Conservation (phyloP, 2,113 vertebrate species). For the Percopsis transmontana region DNA sequence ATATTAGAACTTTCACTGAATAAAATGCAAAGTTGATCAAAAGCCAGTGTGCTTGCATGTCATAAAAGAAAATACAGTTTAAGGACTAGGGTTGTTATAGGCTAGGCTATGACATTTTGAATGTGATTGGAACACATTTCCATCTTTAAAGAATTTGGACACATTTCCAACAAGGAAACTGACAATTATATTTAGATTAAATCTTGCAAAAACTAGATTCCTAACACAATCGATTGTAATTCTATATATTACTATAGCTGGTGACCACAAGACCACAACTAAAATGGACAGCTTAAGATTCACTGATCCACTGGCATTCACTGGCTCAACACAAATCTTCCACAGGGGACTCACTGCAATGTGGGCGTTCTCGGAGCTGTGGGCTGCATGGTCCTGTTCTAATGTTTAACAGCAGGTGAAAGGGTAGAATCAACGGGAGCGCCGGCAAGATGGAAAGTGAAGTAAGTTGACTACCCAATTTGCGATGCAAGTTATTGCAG, state of each 20-base stretch:
- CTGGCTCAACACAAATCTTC: constrained; percentile 52
- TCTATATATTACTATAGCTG: not conserved
- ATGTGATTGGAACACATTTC: too few species aligned
- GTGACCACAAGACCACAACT: not conserved
- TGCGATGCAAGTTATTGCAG: constrained; percentile 27
- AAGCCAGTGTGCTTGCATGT: not conserved
- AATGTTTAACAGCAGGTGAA: constrained; percentile 7
- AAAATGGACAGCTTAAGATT: constrained; percentile 12
- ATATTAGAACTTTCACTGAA: not conserved
- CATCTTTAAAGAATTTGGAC: too few species aligned
- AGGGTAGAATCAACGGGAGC: not conserved
- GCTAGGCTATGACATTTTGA: too few species aligned
- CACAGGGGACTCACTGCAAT: constrained; percentile 38
- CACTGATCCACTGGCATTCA: constrained; percentile 31
- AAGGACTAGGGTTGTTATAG: too few species aligned
- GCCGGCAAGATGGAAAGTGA: not conserved
- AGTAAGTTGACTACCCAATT: constrained; percentile 5
- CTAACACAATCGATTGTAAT: not conserved
- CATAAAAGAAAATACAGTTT: too few species aligned
- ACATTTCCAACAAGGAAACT: too few species aligned
- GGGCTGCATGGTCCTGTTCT: constrained; percentile 4
- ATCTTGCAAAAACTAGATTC: not conserved
- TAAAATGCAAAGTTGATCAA: not conserved
- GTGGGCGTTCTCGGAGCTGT: constrained; percentile 40
- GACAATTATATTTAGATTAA: too few species aligned